Evolutionary conservation across 2,797 vertebrate genomes (phyloP).

Genomic region (Cetoscarus ocellatus): DNA sequence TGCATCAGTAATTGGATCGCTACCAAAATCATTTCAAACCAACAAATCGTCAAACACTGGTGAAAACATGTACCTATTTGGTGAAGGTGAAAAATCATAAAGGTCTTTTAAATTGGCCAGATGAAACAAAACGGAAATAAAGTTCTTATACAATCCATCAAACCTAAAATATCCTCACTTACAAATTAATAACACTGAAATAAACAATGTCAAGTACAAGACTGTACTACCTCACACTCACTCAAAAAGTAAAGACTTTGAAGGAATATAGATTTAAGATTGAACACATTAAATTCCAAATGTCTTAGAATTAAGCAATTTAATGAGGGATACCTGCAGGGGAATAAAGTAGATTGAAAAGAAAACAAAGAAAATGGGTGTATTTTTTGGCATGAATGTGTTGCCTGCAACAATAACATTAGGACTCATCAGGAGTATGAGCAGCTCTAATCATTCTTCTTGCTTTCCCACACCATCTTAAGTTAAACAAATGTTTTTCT

Average conservation of each 20-base stretch:
- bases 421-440: slow-evolving; percentile 32
- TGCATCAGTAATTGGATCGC: no score
- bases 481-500: slow-evolving; percentile 57
- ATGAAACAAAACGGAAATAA: slow-evolving; percentile 23
- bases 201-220: background rate
- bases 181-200: background rate
- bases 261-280: background rate
- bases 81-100: no score
- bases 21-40: no score
- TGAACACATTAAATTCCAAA: background rate
- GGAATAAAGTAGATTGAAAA: slow-evolving; percentile 10
- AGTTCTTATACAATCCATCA: slow-evolving; percentile 12
- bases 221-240: background rate
- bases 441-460: slow-evolving; percentile 44
- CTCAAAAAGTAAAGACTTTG: background rate
- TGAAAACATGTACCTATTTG: no score
- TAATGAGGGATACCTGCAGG: slow-evolving; percentile 18
- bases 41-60: no score
- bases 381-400: background rate
- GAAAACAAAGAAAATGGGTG: slow-evolving; percentile 20
- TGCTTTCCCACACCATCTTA: slow-evolving; percentile 47
- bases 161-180: background rate
- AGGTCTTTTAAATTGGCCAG: background rate
- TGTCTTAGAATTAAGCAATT: background rate
- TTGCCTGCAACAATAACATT: slow-evolving; percentile 30